A percentile compares a stretch with the other conserved stretches of the same genome.
Conservation (phyloP, 1,140 invertebrate genomes). For the Drosophila elegans region DNA sequence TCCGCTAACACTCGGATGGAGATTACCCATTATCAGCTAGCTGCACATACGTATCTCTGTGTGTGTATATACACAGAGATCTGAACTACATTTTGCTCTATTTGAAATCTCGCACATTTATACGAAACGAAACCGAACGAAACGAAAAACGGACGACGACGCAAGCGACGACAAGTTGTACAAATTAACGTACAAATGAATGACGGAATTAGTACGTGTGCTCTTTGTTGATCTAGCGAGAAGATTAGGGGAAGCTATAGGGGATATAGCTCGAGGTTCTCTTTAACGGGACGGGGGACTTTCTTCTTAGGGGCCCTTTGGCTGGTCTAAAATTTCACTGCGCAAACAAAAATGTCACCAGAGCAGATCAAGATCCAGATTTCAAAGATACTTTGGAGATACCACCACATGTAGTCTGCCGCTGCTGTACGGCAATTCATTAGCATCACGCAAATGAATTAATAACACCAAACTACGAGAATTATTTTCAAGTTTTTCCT, state of each 20-base stretch:
- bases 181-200: slow-evolving; percentile 82
- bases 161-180: slow-evolving; percentile 62
- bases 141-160: slow-evolving; percentile 49
- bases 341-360: slow-evolving; percentile 26
- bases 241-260: slow-evolving; percentile 14
- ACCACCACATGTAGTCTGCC: slow-evolving; percentile 15
- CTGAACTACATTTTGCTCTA: slow-evolving; percentile 78
- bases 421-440: slow-evolving; percentile 60
- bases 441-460: slow-evolving; percentile 74
- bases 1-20: slow-evolving; percentile 46
- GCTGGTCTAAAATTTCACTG: slow-evolving; percentile 1
- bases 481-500: slow-evolving; percentile 51
- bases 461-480: slow-evolving; percentile 79
- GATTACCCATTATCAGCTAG: slow-evolving; percentile 63
- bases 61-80: slow-evolving; percentile 48
- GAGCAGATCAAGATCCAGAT: slow-evolving; percentile 1
- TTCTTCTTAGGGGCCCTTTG: slow-evolving; percentile 14
- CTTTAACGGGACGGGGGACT: not conserved
- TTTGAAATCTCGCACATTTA: slow-evolving; percentile 80
- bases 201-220: slow-evolving; percentile 78
- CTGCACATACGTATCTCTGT: slow-evolving; percentile 15
- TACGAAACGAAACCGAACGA: slow-evolving; percentile 59
- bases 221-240: slow-evolving; percentile 46
- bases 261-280: slow-evolving; percentile 10
- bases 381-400: not conserved